phyloP scores from a whole-genome alignment of 2,113 vertebrate genomes.

The Ahaetulla prasina region DNA sequence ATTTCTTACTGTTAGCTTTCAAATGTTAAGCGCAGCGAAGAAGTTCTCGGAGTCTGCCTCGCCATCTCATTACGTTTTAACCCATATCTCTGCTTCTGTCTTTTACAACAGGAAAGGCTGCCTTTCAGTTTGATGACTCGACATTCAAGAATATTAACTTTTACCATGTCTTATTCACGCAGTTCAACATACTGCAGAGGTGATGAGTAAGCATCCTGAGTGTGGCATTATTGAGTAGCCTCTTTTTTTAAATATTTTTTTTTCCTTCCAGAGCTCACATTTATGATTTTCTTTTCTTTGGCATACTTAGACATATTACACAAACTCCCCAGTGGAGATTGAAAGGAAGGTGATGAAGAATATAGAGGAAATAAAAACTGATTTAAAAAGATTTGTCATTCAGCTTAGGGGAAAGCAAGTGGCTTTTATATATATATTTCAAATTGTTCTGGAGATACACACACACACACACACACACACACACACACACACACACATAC shows the following conservation, averaged over 20 bases:
- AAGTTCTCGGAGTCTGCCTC: background rate
- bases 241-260: background rate
- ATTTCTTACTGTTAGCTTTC: background rate
- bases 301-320: background rate
- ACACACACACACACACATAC: no score
- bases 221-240: background rate
- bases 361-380: slow-evolving; percentile 25
- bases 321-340: background rate
- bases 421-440: background rate
- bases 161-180: slow-evolving; percentile 1
- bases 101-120: background rate
- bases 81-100: background rate
- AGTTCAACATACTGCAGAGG: background rate
- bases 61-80: background rate
- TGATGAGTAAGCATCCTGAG: background rate
- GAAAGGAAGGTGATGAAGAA: background rate
- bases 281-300: background rate
- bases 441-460: no score
- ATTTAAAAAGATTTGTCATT: background rate
- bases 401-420: slow-evolving; percentile 2
- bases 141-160: slow-evolving; percentile 1
- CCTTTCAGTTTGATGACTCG: background rate
- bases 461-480: no score
- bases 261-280: background rate
- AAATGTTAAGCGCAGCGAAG: background rate